Evolutionary conservation across 1,140 invertebrate species (phyloP).

Genomic region (Zaprionus lachaisei): DNA sequence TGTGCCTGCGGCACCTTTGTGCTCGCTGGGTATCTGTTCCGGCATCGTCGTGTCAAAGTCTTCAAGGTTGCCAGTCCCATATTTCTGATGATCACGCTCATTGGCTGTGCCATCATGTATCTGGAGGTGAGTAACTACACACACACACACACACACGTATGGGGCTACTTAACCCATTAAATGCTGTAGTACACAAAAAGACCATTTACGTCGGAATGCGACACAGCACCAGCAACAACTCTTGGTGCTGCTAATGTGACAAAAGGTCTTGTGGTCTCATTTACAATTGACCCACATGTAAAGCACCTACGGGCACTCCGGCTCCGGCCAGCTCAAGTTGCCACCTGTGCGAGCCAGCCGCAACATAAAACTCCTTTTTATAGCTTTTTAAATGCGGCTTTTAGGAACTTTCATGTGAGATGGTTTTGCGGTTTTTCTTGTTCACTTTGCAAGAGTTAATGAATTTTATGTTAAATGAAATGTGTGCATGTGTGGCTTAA

Average conservation of each 20-base stretch:
- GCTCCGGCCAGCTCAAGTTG: conserved; percentile 1
- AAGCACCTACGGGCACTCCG: conserved; percentile 1
- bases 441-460: conserved; percentile 27
- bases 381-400: conserved; percentile 75
- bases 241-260: conserved; percentile 60
- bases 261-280: conserved; percentile 66
- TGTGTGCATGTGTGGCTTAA: background rate
- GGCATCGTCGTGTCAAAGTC: conserved; percentile 92
- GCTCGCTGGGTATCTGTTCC: conserved; percentile 91
- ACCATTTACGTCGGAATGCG: conserved; percentile 56
- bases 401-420: conserved; percentile 12
- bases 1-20: conserved; percentile 91
- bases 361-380: conserved; percentile 67
- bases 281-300: conserved; percentile 77
- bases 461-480: conserved; percentile 5
- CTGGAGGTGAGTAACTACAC: conserved; percentile 88
- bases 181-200: conserved; percentile 56
- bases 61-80: conserved; percentile 96
- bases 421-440: conserved; percentile 6
- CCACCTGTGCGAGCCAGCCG: conserved; percentile 21
- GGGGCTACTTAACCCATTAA: conserved; percentile 50
- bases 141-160: conserved; percentile 1
- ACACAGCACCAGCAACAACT: background rate
- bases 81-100: conserved; percentile 93
- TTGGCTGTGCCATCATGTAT: conserved; percentile 96